A percentile compares a stretch with the other conserved stretches of the same genome.
These are phyloP conservation scores for Allygus modestus DNA, from an alignment of 2,888 invertebrate genomes.

Conservation along the genomic window DNA sequence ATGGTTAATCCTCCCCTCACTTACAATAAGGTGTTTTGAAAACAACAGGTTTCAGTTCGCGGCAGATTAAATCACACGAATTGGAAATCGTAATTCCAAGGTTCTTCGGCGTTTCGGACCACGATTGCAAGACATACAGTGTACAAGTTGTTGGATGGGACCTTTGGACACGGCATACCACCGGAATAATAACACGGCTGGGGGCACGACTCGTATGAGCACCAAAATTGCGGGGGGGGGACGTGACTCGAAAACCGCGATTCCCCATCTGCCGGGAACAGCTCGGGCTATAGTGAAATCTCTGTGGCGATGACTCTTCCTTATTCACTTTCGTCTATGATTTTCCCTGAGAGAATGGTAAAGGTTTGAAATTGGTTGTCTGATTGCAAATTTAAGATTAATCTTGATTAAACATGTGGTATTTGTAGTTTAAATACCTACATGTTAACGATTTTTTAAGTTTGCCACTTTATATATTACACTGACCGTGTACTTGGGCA, in stretches of 20 bases:
- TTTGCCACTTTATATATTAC: too few relatives aligned
- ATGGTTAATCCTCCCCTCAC: too few relatives aligned
- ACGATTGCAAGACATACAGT: not conserved
- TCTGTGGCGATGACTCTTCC: not conserved
- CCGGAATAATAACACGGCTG: conserved; percentile 6
- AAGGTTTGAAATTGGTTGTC: not conserved
- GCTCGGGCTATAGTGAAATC: conserved; percentile 1
- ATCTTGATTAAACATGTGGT: too few relatives aligned
- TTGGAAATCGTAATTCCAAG: too few relatives aligned
- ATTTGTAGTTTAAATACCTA: too few relatives aligned
- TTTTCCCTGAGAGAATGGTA: not conserved
- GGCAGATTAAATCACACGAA: too few relatives aligned
- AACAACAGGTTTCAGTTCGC: too few relatives aligned
- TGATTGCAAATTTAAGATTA: too few relatives aligned
- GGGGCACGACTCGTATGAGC: conserved; percentile 36
- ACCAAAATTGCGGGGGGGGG: conserved; percentile 11
- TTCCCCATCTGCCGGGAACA: conserved; percentile 4
- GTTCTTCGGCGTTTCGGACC: too few relatives aligned
- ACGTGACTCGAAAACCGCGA: conserved; percentile 34
- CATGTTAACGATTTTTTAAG: too few relatives aligned
- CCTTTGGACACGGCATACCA: not conserved
- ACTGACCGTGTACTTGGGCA: too few relatives aligned
- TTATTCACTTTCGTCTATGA: conserved; percentile 1
- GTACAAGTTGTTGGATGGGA: not conserved
- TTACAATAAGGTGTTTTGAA: too few relatives aligned